A percentile compares a stretch with the other conserved stretches of the same genome.
These are phyloP conservation scores for Morpho achilles DNA, from an alignment of 2,888 invertebrate genomes.

Conservation along the genomic window DNA sequence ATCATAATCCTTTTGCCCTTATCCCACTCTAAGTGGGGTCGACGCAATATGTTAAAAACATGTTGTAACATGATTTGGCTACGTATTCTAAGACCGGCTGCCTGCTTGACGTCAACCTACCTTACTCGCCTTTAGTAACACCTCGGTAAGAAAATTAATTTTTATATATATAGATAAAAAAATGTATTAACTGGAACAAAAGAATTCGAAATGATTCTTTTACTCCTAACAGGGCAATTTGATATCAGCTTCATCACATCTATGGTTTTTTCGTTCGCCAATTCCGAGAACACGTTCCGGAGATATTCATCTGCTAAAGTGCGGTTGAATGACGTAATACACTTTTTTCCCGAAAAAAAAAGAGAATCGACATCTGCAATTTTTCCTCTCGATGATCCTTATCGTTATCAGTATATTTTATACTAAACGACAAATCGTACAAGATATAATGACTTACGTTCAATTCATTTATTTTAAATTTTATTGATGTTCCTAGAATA, in stretches of 20 bases:
- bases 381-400: slow-evolving; percentile 15
- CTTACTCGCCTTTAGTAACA: too few species aligned
- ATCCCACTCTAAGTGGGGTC: too few species aligned
- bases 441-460: too few species aligned
- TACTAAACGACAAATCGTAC: slow-evolving; percentile 6
- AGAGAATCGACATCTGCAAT: slow-evolving; percentile 12
- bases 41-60: too few species aligned
- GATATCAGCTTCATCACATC: slow-evolving; percentile 10
- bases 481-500: too few species aligned
- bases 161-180: too few species aligned
- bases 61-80: too few species aligned
- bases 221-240: slow-evolving; percentile 7
- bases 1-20: too few species aligned
- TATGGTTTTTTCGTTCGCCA: slow-evolving; percentile 7
- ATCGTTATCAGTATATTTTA: slow-evolving; percentile 9
- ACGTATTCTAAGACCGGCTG: too few species aligned
- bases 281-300: slow-evolving; percentile 10
- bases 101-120: too few species aligned
- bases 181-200: neutral
- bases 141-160: too few species aligned
- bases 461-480: too few species aligned
- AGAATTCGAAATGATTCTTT: slow-evolving; percentile 3
- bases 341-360: slow-evolving; percentile 14
- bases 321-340: slow-evolving; percentile 16
- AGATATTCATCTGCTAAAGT: slow-evolving; percentile 17